Conservation (phyloP, 2,113 vertebrate genomes). For the Pavo muticus region DNA sequence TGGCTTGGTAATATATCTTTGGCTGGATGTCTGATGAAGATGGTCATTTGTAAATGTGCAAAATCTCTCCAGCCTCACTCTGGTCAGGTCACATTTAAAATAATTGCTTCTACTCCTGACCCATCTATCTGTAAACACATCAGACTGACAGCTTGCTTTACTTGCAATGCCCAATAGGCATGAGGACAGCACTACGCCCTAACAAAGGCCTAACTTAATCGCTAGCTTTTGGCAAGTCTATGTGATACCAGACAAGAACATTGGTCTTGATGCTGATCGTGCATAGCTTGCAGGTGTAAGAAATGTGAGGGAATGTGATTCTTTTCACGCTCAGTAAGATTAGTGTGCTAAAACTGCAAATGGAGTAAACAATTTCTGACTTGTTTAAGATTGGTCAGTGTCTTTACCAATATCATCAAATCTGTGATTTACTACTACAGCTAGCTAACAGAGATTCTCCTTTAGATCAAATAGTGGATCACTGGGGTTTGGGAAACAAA, state of each 20-base stretch:
- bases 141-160: neutral
- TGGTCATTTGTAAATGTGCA: conserved; percentile 35
- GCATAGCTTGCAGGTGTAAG: neutral
- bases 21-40: conserved; percentile 30
- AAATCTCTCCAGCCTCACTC: neutral
- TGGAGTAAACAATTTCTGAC: neutral
- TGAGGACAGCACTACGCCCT: neutral
- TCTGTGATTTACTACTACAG: neutral
- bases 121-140: conserved; percentile 25
- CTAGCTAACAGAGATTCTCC: neutral
- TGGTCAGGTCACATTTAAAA: conserved; percentile 46
- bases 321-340: neutral
- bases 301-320: neutral
- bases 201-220: neutral
- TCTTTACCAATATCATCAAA: neutral
- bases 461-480: neutral
- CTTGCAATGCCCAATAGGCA: neutral
- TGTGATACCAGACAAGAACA: neutral
- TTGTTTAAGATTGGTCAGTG: neutral
- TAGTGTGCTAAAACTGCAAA: neutral
- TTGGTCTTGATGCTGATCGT: neutral
- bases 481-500: neutral
- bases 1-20: conserved; percentile 4
- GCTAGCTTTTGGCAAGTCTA: neutral
- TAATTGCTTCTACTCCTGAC: conserved; percentile 29